Conservation (phyloP, 92 coral and sea anemone species). For the Phenganax stokvisi region DNA sequence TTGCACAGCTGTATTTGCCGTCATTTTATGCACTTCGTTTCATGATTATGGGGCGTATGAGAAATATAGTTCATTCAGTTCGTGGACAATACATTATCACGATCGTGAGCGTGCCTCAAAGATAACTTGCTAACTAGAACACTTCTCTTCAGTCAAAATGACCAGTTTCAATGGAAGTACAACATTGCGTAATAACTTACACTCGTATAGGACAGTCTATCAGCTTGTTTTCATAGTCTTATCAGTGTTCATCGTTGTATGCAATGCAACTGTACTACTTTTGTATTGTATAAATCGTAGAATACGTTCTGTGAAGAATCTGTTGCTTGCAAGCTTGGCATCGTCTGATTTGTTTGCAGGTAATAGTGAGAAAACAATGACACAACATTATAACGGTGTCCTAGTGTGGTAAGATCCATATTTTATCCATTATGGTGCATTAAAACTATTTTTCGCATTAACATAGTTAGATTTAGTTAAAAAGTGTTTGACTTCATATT, state of each 20-base stretch:
- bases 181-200: background rate
- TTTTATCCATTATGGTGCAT: too few species aligned
- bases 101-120: background rate
- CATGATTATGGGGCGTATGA: background rate
- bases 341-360: slow-evolving; percentile 23
- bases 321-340: slow-evolving; percentile 25
- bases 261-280: slow-evolving; percentile 14
- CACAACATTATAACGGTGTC: too few species aligned
- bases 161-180: background rate
- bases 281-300: slow-evolving; percentile 1
- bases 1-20: slow-evolving; percentile 5
- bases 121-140: background rate
- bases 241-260: slow-evolving; percentile 12
- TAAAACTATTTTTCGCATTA: too few species aligned
- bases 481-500: too few species aligned
- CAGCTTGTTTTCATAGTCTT: background rate
- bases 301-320: slow-evolving; percentile 27
- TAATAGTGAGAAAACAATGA: too few species aligned
- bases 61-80: background rate
- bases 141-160: background rate
- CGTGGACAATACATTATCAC: background rate
- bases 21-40: background rate
- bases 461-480: too few species aligned
- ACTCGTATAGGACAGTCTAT: background rate
- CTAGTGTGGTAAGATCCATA: too few species aligned